Conservation (phyloP, 2,113 vertebrate genomes). For the Baryphthengus martii region DNA sequence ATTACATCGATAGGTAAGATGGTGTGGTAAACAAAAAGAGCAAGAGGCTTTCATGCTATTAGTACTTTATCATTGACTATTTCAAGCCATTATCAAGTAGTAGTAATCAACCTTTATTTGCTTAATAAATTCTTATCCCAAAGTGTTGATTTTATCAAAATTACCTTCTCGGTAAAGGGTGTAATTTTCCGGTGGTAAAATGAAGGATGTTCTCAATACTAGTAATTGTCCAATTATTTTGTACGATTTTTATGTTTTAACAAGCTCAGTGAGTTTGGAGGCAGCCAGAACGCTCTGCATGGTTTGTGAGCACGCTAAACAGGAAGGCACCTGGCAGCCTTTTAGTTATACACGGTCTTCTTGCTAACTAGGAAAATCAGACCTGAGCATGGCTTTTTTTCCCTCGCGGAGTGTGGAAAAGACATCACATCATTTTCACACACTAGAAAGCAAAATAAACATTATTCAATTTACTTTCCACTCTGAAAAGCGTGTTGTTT, state of each 20-base stretch:
- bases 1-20: background rate
- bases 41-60: background rate
- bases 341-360: background rate
- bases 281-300: background rate
- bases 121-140: constrained; percentile 24
- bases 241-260: background rate
- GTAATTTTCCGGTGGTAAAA: constrained; percentile 16
- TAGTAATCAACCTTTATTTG: constrained; percentile 10
- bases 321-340: background rate
- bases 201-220: background rate
- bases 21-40: background rate
- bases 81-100: constrained; percentile 7
- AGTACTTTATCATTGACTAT: background rate
- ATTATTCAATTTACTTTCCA: background rate
- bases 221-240: constrained; percentile 35
- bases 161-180: background rate
- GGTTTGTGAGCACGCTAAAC: background rate
- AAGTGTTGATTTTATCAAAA: constrained; percentile 42
- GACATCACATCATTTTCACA: background rate
- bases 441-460: background rate
- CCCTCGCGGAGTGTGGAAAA: background rate
- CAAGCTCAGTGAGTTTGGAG: background rate
- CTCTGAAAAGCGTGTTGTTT: background rate
- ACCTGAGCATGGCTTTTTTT: rapidly evolving
- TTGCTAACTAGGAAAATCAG: background rate